phyloP scores from a whole-genome alignment of 2,113 vertebrate species.

The Solea senegalensis region DNA sequence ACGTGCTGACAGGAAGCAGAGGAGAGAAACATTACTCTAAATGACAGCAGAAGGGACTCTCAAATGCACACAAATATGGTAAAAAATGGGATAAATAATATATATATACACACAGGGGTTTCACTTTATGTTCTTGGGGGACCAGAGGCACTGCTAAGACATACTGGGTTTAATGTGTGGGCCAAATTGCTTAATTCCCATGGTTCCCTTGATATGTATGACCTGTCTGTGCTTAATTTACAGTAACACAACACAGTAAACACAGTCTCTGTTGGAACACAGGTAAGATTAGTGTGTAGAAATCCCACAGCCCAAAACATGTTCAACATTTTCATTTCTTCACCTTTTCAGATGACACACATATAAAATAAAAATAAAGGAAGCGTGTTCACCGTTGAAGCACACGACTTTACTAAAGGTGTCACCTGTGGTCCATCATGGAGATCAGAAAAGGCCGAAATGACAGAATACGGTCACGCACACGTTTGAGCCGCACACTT shows the following conservation, averaged over 20 bases:
- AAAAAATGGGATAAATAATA: not conserved
- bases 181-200: not conserved
- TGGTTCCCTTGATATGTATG: not conserved
- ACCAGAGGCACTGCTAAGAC: not conserved
- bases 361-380: conserved; percentile 12
- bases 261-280: not conserved
- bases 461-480: not conserved
- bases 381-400: conserved; percentile 3
- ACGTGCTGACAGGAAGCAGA: not conserved
- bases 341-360: conserved; percentile 22
- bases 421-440: not conserved
- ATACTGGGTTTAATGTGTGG: no score
- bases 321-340: conserved; percentile 21
- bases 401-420: not conserved
- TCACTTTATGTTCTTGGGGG: not conserved
- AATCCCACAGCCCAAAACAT: not conserved
- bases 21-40: not conserved
- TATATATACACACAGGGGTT: not conserved
- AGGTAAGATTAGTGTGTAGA: not conserved
- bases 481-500: not conserved
- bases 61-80: not conserved
- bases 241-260: not conserved
- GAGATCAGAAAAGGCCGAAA: not conserved
- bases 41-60: not conserved
- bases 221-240: not conserved